Percentiles rank a stretch among this genome's conserved stretches.
Evolutionary conservation across 2,888 invertebrate species (phyloP).

Genomic region (Steinernema scapterisci): DNA sequence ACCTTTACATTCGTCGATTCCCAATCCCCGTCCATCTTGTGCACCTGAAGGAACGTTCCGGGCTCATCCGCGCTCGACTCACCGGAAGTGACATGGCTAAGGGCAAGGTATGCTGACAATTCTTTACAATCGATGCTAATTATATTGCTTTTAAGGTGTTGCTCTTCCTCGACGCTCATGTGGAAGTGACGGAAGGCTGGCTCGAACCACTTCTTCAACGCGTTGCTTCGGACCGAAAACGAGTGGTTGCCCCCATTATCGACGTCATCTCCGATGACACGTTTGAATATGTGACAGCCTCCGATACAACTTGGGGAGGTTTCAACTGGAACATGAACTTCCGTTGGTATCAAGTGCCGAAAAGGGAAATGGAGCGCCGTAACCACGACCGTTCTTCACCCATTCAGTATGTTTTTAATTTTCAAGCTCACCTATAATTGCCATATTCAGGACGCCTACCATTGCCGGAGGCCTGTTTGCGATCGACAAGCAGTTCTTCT

Average conservation of each 20-base stretch:
- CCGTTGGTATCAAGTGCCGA: slow-evolving; percentile 90
- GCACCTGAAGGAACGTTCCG: slow-evolving; percentile 89
- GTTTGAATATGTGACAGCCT: slow-evolving; percentile 97
- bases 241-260: slow-evolving; percentile 96
- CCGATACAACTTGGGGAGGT: slow-evolving; percentile 99
- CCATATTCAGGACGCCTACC: slow-evolving; percentile 79
- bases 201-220: slow-evolving; percentile 82
- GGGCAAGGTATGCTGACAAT: slow-evolving; percentile 74
- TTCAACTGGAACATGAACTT: slow-evolving; percentile 99
- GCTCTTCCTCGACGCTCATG: slow-evolving; percentile 95
- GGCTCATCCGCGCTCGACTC: slow-evolving; percentile 90
- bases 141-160: too few species aligned
- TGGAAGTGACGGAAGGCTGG: slow-evolving; percentile 88
- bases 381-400: slow-evolving; percentile 90
- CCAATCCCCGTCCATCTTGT: slow-evolving; percentile 70
- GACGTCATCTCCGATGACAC: slow-evolving; percentile 98
- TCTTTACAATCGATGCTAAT: neutral
- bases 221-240: slow-evolving; percentile 73
- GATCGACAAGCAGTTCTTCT: slow-evolving; percentile 94
- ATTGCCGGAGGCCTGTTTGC: slow-evolving; percentile 94
- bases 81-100: slow-evolving; percentile 88
- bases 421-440: neutral
- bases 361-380: slow-evolving; percentile 90
- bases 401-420: slow-evolving; percentile 72
- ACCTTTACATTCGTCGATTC: slow-evolving; percentile 60